These are phyloP conservation scores for Drosophila incognita DNA, from an alignment of 2,888 invertebrate genomes.

Conservation along the genomic window DNA sequence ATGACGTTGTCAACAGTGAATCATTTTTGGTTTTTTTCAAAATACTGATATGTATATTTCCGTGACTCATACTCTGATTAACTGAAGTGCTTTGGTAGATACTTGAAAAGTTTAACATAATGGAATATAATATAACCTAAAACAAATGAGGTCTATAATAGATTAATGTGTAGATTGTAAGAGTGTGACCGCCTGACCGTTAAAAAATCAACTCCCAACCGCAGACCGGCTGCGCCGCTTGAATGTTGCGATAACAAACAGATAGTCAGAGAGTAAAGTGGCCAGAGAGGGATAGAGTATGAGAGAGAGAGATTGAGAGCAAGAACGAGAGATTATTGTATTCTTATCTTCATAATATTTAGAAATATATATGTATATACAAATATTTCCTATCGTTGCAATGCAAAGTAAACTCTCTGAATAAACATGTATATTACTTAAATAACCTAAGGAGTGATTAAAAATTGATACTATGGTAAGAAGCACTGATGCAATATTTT, in stretches of 20 bases:
- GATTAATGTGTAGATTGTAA: background rate
- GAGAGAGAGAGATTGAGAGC: background rate
- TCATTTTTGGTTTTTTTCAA: background rate
- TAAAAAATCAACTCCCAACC: background rate
- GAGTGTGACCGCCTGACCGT: background rate
- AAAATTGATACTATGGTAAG: background rate
- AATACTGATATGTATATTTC: background rate
- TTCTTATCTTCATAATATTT: background rate
- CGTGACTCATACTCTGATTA: background rate
- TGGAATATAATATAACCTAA: too few species aligned
- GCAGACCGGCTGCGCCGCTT: background rate
- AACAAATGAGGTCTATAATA: background rate
- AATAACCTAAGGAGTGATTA: background rate
- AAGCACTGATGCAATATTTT: background rate
- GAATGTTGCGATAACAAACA: background rate
- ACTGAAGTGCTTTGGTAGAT: background rate
- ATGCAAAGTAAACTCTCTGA: constrained; percentile 14
- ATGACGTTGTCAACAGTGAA: background rate
- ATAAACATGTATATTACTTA: background rate
- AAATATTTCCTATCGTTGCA: constrained; percentile 1
- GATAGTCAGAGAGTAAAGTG: background rate
- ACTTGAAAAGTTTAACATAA: background rate
- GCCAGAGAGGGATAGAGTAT: background rate
- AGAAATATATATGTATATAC: too few species aligned
- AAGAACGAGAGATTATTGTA: background rate